Percentiles rank a stretch among this genome's conserved stretches.
phyloP scores from a whole-genome alignment of 2,888 invertebrate genomes.

The Thymelicus lineola region DNA sequence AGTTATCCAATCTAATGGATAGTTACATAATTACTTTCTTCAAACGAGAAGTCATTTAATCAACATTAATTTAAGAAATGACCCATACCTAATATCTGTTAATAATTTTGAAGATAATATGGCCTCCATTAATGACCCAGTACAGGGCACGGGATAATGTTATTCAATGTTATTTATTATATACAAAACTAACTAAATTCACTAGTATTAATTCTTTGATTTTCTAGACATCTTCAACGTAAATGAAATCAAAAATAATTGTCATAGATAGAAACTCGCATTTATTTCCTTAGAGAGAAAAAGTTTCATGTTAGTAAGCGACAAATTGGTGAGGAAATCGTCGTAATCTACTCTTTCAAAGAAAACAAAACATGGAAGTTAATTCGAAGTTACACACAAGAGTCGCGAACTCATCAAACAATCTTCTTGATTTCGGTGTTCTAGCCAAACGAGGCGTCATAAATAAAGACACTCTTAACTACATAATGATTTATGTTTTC shows the following conservation, averaged over 20 bases:
- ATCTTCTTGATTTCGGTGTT: slow-evolving; percentile 38
- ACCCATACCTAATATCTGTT: too few species aligned
- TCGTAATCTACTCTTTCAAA: slow-evolving; percentile 7
- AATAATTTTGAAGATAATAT: too few species aligned
- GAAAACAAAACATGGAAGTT: slow-evolving; percentile 34
- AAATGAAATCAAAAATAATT: too few species aligned
- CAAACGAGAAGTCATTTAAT: background rate
- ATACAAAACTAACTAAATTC: too few species aligned
- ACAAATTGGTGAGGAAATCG: background rate
- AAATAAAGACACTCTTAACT: background rate
- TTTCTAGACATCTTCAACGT: too few species aligned
- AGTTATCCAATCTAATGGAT: background rate
- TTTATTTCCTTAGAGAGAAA: background rate
- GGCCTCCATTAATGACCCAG: too few species aligned
- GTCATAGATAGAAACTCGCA: background rate
- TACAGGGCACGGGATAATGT: too few species aligned
- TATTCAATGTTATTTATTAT: too few species aligned
- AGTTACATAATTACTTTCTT: background rate
- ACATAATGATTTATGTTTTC: too few species aligned
- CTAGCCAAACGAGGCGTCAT: slow-evolving; percentile 37
- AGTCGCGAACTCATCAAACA: slow-evolving; percentile 44
- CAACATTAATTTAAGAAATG: background rate
- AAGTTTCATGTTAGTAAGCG: slow-evolving; percentile 6
- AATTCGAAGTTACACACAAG: slow-evolving; percentile 39
- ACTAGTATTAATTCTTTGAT: too few species aligned